phyloP scores from a whole-genome alignment of 2,113 vertebrate genomes.

The Apus apus region DNA sequence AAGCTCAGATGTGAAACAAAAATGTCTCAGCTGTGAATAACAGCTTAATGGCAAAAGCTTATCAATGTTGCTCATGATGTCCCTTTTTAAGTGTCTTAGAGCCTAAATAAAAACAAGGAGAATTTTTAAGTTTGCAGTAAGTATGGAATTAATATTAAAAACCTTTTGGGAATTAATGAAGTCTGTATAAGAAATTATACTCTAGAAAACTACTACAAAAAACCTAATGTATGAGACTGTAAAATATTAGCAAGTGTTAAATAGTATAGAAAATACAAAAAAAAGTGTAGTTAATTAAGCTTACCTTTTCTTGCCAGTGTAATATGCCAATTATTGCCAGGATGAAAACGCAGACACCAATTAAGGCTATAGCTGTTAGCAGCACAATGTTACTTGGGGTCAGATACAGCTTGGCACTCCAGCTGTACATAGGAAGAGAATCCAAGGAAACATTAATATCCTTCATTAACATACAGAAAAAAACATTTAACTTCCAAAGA shows the following conservation, averaged over 20 bases:
- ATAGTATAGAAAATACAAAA: not conserved
- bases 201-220: not conserved
- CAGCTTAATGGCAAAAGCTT: not conserved
- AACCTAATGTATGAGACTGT: not conserved
- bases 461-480: not conserved
- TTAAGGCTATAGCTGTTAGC: constrained; percentile 94
- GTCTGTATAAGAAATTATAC: not conserved
- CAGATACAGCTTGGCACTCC: constrained; percentile 96
- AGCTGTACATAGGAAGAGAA: constrained; percentile 76
- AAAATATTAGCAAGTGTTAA: not conserved
- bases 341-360: constrained; percentile 96
- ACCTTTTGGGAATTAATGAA: not conserved
- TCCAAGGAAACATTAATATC: constrained; percentile 19
- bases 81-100: not conserved
- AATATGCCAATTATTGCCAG: constrained; percentile 95
- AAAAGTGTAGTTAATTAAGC: constrained; percentile 35
- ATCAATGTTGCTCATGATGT: not conserved
- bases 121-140: not conserved
- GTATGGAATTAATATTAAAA: not conserved
- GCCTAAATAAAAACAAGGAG: constrained; percentile 9
- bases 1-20: not conserved
- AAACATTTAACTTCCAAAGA: not conserved
- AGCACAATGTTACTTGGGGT: constrained; percentile 97
- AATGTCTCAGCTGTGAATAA: not conserved
- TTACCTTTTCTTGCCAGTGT: constrained; percentile 99